A percentile compares a stretch with the other conserved stretches of the same genome.
These are phyloP conservation scores for Tachina grossa DNA, from an alignment of 2,888 invertebrate genomes.

Conservation along the genomic window DNA sequence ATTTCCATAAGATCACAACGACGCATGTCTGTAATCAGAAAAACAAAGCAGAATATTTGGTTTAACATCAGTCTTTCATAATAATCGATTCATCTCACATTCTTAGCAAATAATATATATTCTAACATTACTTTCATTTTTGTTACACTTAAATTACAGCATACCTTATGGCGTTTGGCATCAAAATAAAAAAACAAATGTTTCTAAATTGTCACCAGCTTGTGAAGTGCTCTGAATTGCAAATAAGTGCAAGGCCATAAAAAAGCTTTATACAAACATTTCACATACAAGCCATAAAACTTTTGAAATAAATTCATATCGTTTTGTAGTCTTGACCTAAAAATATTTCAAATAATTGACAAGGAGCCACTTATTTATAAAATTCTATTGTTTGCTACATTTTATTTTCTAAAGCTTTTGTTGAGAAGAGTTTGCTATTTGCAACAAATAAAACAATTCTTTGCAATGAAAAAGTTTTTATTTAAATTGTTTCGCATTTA, in stretches of 20 bases:
- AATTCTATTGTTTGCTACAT: neutral
- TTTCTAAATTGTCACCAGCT: neutral
- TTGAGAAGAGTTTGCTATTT: neutral
- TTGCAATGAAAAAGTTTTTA: neutral
- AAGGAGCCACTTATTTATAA: neutral
- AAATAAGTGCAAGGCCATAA: neutral
- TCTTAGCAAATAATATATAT: too few relatives aligned
- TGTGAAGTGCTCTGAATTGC: neutral
- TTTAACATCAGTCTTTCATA: too few relatives aligned
- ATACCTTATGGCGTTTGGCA: too few relatives aligned
- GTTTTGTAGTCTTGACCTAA: neutral
- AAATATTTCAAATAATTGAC: neutral
- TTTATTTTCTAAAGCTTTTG: neutral
- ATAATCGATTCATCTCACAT: too few relatives aligned
- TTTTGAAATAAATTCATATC: neutral
- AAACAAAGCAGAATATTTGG: too few relatives aligned
- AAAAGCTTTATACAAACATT: neutral
- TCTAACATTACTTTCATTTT: too few relatives aligned
- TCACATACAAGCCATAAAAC: neutral
- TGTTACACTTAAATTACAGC: too few relatives aligned
- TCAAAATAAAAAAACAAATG: too few relatives aligned
- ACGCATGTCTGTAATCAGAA: too few relatives aligned
- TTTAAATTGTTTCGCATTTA: neutral
- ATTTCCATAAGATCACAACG: too few relatives aligned
- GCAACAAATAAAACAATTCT: neutral